Percentiles rank a stretch among this genome's conserved stretches.
phyloP scores from a whole-genome alignment of 2,113 vertebrate species.

The Struthidea cinerea region DNA sequence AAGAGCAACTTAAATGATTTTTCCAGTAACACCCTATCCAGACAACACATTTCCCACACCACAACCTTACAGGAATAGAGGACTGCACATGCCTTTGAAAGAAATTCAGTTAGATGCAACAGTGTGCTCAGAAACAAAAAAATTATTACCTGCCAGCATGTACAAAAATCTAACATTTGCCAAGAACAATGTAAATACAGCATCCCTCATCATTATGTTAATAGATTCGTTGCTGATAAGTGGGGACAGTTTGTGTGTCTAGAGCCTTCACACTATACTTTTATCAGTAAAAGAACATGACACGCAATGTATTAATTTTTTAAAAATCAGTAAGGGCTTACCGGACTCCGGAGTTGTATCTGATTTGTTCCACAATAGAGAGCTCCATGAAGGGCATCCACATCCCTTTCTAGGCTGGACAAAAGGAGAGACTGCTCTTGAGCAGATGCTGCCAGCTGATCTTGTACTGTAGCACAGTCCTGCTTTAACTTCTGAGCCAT shows the following conservation, averaged over 20 bases:
- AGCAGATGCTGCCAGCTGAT: conserved; percentile 66
- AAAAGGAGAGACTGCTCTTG: conserved; percentile 71
- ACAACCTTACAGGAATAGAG: not conserved
- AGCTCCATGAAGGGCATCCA: conserved; percentile 69
- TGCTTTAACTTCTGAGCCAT: conserved; percentile 72
- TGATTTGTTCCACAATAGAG: conserved; percentile 78
- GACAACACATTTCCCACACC: not conserved
- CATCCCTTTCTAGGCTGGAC: conserved; percentile 70
- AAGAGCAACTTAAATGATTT: not conserved
- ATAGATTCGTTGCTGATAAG: not conserved
- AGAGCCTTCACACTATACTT: not conserved
- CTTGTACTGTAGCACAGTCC: conserved; percentile 64
- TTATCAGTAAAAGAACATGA: not conserved
- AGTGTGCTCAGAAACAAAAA: not conserved
- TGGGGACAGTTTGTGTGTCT: not conserved
- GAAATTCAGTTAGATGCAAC: not conserved
- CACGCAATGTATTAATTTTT: not conserved
- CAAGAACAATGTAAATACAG: not conserved
- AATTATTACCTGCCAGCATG: not conserved
- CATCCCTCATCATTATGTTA: not conserved
- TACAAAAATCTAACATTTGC: not conserved
- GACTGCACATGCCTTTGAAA: not conserved
- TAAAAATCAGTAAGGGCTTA: conserved; percentile 53
- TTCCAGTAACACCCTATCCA: not conserved
- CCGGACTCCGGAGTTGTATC: conserved; percentile 79